These are phyloP conservation scores for Stomatorhinus ivindoensis DNA, from an alignment of 2,113 vertebrate genomes.

Conservation along the genomic window DNA sequence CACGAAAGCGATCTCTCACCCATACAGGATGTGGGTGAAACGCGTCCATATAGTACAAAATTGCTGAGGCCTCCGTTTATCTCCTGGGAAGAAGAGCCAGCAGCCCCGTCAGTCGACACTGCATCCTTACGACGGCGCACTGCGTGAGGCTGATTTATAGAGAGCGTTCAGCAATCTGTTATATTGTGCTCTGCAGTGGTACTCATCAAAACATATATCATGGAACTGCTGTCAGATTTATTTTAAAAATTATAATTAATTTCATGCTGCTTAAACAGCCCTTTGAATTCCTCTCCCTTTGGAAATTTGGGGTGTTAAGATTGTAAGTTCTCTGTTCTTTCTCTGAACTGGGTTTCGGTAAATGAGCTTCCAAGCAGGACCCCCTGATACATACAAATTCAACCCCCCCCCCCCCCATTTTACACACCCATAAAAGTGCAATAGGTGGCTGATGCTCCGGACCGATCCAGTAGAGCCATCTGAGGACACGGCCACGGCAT, in stretches of 20 bases:
- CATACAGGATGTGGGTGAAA: not conserved
- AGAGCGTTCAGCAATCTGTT: not conserved
- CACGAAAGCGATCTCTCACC: not conserved
- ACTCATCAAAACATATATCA: not conserved
- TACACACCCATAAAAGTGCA: not conserved
- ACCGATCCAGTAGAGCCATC: not conserved
- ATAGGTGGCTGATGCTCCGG: not conserved
- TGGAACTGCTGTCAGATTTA: not conserved
- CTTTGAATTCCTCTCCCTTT: not conserved
- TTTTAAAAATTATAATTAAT: slow-evolving; percentile 1
- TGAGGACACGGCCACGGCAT: not conserved
- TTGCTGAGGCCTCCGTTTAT: not conserved
- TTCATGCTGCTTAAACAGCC: not conserved
- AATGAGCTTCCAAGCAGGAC: not conserved
- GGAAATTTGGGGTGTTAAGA: not conserved
- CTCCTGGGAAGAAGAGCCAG: not conserved
- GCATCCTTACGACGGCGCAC: not conserved
- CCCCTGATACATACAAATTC: not conserved
- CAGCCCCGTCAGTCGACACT: not conserved
- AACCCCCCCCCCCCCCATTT: not conserved
- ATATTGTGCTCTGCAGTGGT: not conserved
- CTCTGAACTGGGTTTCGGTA: not conserved
- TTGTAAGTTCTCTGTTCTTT: not conserved
- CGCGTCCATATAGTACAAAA: not conserved
- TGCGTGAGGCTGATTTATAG: not conserved